Evolutionary conservation across 2,888 invertebrate species (phyloP).

Genomic region (Tinea trinotella): DNA sequence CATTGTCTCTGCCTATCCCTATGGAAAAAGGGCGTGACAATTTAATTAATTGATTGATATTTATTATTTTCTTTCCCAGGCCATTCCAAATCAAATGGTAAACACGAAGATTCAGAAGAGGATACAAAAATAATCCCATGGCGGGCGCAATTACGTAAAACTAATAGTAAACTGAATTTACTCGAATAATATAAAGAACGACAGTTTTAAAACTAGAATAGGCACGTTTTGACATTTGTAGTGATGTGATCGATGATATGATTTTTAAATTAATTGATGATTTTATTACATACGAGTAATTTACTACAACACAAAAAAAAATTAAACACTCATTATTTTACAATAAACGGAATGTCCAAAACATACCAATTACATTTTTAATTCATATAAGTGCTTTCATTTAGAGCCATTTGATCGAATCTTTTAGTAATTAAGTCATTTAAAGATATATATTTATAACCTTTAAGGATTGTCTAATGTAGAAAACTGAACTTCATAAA

Average conservation of each 20-base stretch:
- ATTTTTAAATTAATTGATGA: too few species aligned
- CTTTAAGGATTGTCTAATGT: too few species aligned
- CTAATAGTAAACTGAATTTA: slow-evolving; percentile 89
- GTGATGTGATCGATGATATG: too few species aligned
- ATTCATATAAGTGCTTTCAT: neutral
- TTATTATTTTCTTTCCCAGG: slow-evolving; percentile 30
- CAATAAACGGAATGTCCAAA: neutral
- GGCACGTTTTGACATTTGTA: neutral
- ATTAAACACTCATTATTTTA: too few species aligned
- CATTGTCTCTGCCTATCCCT: too few species aligned
- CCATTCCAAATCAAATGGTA: slow-evolving; percentile 49
- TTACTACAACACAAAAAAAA: too few species aligned
- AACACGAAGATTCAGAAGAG: slow-evolving; percentile 65
- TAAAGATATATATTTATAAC: too few species aligned
- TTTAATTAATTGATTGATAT: too few species aligned
- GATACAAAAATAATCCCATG: slow-evolving; percentile 86
- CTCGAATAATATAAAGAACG: slow-evolving; percentile 76
- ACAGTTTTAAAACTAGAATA: neutral
- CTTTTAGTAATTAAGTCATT: neutral
- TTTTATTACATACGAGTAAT: too few species aligned
- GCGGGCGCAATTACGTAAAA: slow-evolving; percentile 90
- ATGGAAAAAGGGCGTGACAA: too few species aligned
- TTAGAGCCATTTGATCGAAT: neutral
- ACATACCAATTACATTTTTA: neutral
- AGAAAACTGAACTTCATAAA: too few species aligned